Evolutionary conservation across 2,797 vertebrate genomes (phyloP).

Genomic region (Hippoglossus hippoglossus): DNA sequence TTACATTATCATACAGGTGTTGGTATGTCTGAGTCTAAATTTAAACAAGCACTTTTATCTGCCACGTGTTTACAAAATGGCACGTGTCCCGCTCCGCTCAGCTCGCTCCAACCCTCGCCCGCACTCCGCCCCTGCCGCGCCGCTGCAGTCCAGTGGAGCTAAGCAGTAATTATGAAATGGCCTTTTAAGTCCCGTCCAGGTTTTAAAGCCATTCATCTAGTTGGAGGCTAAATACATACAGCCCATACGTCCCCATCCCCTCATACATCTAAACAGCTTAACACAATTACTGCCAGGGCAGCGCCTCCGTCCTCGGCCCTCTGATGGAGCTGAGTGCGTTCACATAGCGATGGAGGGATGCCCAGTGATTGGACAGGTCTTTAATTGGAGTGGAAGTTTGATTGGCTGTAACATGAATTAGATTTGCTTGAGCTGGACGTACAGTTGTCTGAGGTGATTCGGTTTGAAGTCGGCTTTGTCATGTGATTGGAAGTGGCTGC

Average conservation of each 20-base stretch:
- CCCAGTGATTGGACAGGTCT: conserved; percentile 46
- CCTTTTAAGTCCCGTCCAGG: conserved; percentile 73
- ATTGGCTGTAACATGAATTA: conserved; percentile 57
- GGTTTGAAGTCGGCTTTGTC: conserved; percentile 26
- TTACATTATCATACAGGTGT: conserved; percentile 5
- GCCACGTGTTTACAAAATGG: conserved; percentile 55
- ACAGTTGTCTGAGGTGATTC: conserved; percentile 37
- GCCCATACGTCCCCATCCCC: conserved; percentile 55
- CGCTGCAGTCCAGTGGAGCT: conserved; percentile 66
- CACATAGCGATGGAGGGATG: conserved; percentile 30
- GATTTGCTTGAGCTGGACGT: conserved; percentile 37
- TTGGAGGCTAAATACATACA: conserved; percentile 55
- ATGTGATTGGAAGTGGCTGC: conserved; percentile 10
- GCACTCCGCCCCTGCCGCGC: conserved; percentile 20
- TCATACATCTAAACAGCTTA: conserved; percentile 67
- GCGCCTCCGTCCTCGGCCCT: conserved; percentile 44
- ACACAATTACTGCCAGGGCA: conserved; percentile 66
- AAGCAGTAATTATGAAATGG: conserved; percentile 78
- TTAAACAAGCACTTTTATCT: conserved; percentile 20
- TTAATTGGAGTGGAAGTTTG: conserved; percentile 60
- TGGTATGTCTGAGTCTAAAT: background rate
- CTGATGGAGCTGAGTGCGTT: conserved; percentile 54
- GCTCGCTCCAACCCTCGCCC: conserved; percentile 34
- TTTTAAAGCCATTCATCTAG: conserved; percentile 73
- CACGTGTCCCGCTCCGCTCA: conserved; percentile 34